Conservation (phyloP, 2,888 invertebrate species). For the Caenorhabditis virilis region DNA sequence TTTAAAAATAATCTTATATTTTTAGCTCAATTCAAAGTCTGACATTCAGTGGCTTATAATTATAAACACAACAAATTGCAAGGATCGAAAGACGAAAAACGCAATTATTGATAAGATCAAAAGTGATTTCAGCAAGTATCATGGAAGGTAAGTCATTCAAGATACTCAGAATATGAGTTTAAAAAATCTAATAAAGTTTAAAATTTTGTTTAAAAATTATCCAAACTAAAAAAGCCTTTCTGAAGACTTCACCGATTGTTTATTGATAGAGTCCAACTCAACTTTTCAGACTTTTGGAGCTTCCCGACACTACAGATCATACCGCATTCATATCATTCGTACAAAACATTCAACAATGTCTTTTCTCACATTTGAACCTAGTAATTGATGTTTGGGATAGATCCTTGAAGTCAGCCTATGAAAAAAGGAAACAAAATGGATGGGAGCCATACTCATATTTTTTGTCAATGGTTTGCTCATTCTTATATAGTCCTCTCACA, state of each 20-base stretch:
- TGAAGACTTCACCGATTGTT: no score
- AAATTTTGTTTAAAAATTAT: background rate
- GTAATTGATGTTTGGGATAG: conserved; percentile 49
- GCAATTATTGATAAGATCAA: conserved; percentile 61
- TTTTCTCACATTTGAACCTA: conserved; percentile 43
- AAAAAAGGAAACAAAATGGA: conserved; percentile 18
- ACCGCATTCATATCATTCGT: conserved; percentile 38
- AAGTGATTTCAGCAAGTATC: conserved; percentile 56
- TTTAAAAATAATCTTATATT: no score
- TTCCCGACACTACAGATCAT: conserved; percentile 51
- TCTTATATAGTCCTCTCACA: no score
- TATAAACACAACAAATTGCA: conserved; percentile 57
- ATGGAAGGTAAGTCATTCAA: conserved; percentile 30
- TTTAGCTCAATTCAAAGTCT: conserved; percentile 37
- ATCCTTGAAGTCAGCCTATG: conserved; percentile 20
- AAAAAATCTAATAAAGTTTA: no score
- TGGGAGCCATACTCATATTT: conserved; percentile 27
- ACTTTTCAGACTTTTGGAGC: conserved; percentile 43
- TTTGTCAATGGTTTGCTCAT: conserved; percentile 18
- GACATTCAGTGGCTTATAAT: conserved; percentile 65
- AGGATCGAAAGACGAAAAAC: conserved; percentile 59
- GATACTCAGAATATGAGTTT: no score
- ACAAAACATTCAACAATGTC: conserved; percentile 33
- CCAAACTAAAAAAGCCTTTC: background rate
- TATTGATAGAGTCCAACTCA: no score